Conservation (phyloP, 2,797 vertebrate genomes). For the Lepilemur septentrionalis region DNA sequence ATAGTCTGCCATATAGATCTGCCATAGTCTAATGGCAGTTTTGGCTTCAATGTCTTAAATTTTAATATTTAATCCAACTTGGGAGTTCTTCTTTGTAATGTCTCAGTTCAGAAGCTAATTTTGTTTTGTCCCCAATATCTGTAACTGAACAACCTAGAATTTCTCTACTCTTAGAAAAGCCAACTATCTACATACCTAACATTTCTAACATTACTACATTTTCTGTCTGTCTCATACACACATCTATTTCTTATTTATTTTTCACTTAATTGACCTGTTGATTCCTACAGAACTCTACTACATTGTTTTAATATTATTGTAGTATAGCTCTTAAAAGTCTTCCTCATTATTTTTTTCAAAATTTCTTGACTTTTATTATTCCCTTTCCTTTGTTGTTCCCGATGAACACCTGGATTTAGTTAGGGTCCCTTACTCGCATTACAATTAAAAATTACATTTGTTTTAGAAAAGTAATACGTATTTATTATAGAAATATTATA, state of each 20-base stretch:
- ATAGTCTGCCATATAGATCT: too few species aligned
- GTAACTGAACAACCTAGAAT: background rate
- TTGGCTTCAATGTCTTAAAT: background rate
- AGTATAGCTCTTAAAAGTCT: background rate
- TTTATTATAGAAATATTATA: background rate
- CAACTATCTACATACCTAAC: background rate
- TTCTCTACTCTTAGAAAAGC: background rate
- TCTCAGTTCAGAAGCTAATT: background rate
- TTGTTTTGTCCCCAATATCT: background rate
- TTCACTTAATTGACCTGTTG: background rate
- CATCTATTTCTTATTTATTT: background rate
- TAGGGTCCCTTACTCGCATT: background rate
- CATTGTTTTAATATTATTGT: background rate
- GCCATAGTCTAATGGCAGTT: background rate
- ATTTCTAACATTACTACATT: background rate
- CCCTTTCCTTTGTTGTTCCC: background rate
- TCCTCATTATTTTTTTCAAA: background rate
- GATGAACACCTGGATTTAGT: slow-evolving; percentile 47
- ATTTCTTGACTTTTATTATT: background rate
- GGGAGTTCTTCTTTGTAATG: background rate
- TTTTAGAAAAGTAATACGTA: background rate
- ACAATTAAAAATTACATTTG: slow-evolving; percentile 20
- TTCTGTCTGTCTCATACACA: background rate
- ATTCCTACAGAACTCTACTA: background rate
- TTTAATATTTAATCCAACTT: background rate